Evolutionary conservation across 2,797 vertebrate species (phyloP), one percentile per base, ranked within the genome.

Genomic region (Parauchenoglanis ngamensis): DNA sequence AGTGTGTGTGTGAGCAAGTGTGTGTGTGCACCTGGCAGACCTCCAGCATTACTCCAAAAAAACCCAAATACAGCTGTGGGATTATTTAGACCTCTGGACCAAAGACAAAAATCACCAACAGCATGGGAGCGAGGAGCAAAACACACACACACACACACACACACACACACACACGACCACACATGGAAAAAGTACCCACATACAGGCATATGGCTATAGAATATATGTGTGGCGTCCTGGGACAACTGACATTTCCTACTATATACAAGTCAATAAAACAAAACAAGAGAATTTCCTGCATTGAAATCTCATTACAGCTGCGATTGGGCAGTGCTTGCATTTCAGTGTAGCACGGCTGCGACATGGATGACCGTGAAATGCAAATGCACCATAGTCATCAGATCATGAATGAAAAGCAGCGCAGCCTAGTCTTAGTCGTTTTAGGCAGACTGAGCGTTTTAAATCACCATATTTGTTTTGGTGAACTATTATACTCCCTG

Each of bases 11-110:
- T 35, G 40, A 35, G 28, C 31, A n/a, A 21, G 49, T 12, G 77
- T 59, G 28, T 59, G 17, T 40, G 21, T 59, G 5, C 56, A 80
- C 56, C 56, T 80, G 77, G 56, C 77, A 61, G 31, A 80, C 76
- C 28, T 78, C 76, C 54, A 78, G 76, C 28, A 25, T 11, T 40
- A 31, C 25, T 61, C 77, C 49, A 2, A 59, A 61, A 80, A 61
- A 80, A 89, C 86, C 85, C 91, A 93, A 95, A 94, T 93, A 93
- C 93, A 94, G 94, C 92, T 93, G 92, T 90, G 92, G 88, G 91
- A 88, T 73, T 80, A 85, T 89, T 89, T 67, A 57, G 85, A 90
- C 72, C 54, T 56, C 86, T 40, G 28, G 49, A 56, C 88, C 90
- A 81, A 87, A 91, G 88, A 79, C 0, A 86, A 92, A 92, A 89